phyloP scores from a whole-genome alignment of 2,797 vertebrate species.

The Tenualosa ilisha region DNA sequence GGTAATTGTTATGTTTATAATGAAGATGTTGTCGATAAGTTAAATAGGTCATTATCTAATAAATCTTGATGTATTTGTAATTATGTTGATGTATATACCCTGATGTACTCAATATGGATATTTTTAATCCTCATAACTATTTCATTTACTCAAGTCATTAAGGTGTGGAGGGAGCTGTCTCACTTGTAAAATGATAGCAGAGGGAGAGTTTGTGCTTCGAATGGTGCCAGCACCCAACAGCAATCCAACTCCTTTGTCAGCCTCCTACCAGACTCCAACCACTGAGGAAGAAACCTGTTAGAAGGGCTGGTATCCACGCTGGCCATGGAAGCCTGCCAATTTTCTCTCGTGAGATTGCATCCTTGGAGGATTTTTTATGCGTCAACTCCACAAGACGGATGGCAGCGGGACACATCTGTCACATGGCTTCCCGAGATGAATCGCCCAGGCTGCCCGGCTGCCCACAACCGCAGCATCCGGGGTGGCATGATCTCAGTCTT shows the following conservation, averaged over 20 bases:
- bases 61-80: constrained; percentile 20
- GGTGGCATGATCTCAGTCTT: constrained; percentile 51
- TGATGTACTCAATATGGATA: neutral
- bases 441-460: constrained; percentile 70
- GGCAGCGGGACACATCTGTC: constrained; percentile 64
- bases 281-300: neutral
- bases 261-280: neutral
- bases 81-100: neutral
- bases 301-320: constrained; percentile 29
- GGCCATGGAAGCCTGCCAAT: constrained; percentile 63
- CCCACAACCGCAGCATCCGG: constrained; percentile 40
- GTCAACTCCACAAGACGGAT: constrained; percentile 72
- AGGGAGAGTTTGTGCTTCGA: neutral
- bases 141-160: constrained; percentile 5
- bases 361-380: constrained; percentile 62
- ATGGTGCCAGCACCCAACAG: constrained; percentile 1
- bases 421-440: constrained; percentile 64
- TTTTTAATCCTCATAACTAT: constrained; percentile 13
- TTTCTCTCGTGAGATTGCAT: constrained; percentile 52
- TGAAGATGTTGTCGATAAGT: neutral
- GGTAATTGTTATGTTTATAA: neutral
- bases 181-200: neutral
- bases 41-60: constrained; percentile 14
- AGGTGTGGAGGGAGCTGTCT: constrained; percentile 7
- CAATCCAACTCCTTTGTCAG: constrained; percentile 11